phyloP scores from a whole-genome alignment of 2,113 vertebrate species.

The Notiomystis cincta region DNA sequence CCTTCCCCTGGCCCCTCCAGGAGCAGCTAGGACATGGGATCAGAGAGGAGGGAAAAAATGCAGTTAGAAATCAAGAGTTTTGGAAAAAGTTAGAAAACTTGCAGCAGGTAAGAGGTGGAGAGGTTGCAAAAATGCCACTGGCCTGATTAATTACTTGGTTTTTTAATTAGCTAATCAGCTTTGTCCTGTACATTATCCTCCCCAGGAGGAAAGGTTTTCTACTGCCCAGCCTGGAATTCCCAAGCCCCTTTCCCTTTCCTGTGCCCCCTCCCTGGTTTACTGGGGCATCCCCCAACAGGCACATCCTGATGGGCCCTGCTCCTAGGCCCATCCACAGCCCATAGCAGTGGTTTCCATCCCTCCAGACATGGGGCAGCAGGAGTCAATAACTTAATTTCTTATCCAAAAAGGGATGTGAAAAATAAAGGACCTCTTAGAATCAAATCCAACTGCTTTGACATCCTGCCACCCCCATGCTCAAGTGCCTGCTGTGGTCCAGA shows the following conservation, averaged over 20 bases:
- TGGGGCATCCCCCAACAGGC: neutral
- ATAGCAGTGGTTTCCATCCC: neutral
- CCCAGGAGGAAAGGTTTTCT: neutral
- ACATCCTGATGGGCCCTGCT: neutral
- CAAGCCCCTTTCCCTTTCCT: neutral
- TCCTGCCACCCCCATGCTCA: fast-evolving
- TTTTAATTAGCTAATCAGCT: neutral
- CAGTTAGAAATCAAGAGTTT: neutral
- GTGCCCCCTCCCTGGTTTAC: fast-evolving
- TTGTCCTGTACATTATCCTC: neutral
- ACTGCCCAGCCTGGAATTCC: neutral
- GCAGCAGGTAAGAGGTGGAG: neutral
- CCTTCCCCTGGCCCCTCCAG: neutral
- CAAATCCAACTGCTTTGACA: neutral
- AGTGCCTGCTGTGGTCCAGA: constrained; percentile 51
- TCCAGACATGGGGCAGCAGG: neutral
- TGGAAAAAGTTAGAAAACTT: neutral
- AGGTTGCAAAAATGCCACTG: neutral
- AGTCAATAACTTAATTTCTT: neutral
- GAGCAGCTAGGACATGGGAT: neutral
- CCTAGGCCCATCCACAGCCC: neutral
- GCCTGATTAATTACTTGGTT: neutral
- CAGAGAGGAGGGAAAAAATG: neutral
- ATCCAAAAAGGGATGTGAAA: neutral
- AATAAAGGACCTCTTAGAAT: neutral